phyloP scores from a whole-genome alignment of 1,140 invertebrate species.

The Bombus sylvicola region DNA sequence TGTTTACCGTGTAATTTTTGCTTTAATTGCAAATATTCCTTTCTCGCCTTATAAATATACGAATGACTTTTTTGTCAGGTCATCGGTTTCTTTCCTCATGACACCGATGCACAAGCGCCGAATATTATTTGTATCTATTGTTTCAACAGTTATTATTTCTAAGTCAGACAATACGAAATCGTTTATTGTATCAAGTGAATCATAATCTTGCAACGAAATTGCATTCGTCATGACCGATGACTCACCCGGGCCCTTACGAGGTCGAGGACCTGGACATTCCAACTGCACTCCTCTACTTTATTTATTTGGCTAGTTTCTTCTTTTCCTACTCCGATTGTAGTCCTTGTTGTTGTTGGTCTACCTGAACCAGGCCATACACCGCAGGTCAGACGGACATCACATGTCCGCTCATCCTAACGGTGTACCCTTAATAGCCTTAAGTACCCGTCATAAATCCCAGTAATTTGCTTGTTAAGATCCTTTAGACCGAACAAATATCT shows the following conservation, averaged over 20 bases:
- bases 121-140: background rate
- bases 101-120: background rate
- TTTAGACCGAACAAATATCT: too few relatives aligned
- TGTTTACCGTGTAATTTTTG: background rate
- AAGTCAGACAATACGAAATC: background rate
- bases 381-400: too few relatives aligned
- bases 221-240: background rate
- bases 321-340: background rate
- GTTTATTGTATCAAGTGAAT: background rate
- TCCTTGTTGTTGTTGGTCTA: too few relatives aligned
- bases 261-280: background rate
- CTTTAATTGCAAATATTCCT: background rate
- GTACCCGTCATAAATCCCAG: too few relatives aligned
- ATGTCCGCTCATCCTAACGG: too few relatives aligned
- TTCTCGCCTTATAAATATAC: background rate
- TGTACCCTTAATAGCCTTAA: too few relatives aligned
- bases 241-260: background rate
- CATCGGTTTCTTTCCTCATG: background rate
- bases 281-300: background rate
- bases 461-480: too few relatives aligned
- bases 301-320: background rate
- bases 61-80: background rate
- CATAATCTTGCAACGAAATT: background rate
- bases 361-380: too few relatives aligned
- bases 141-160: background rate